Percentiles rank a stretch among this genome's conserved stretches.
These are phyloP conservation scores for Leucoraja ocellata DNA, from an alignment of 2,797 vertebrate genomes.

Conservation along the genomic window DNA sequence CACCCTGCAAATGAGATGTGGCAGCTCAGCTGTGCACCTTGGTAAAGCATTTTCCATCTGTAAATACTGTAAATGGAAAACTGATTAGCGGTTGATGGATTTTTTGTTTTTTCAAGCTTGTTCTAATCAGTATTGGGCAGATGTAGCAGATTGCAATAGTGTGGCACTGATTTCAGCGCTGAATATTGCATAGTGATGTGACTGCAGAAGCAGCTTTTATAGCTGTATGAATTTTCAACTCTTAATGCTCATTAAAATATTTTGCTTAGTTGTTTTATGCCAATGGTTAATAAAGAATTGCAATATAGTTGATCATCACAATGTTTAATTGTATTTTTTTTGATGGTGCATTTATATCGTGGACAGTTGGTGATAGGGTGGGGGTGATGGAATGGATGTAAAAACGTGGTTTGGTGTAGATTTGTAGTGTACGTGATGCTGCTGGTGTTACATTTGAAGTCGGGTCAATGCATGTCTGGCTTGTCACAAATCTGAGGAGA, in stretches of 20 bases:
- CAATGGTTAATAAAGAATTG: not conserved
- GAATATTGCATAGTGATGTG: slow-evolving; percentile 27
- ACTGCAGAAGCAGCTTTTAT: slow-evolving; percentile 8
- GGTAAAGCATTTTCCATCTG: slow-evolving; percentile 36
- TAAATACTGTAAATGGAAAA: slow-evolving; percentile 38
- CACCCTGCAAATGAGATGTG: slow-evolving; percentile 35
- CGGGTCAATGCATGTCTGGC: not conserved
- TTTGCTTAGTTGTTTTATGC: not conserved
- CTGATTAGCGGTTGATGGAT: slow-evolving; percentile 34
- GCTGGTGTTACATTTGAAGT: not conserved
- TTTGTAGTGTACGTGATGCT: not conserved
- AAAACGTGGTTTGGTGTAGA: not conserved
- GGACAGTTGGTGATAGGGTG: not conserved
- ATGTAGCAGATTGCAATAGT: slow-evolving; percentile 34
- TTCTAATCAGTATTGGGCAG: slow-evolving; percentile 31
- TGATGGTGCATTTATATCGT: not conserved
- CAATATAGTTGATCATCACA: not conserved
- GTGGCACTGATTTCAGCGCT: not conserved
- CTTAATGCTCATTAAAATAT: not conserved
- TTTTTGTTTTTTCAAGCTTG: slow-evolving; percentile 32
- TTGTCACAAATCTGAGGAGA: not conserved
- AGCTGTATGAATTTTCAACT: not conserved
- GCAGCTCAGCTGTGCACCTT: slow-evolving; percentile 33
- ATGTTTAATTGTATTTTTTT: slow-evolving; percentile 1
- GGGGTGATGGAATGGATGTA: not conserved